Evolutionary conservation across 2,888 invertebrate species (phyloP), one percentile per base, ranked within the genome.

Genomic region (Pinctada fucata): DNA sequence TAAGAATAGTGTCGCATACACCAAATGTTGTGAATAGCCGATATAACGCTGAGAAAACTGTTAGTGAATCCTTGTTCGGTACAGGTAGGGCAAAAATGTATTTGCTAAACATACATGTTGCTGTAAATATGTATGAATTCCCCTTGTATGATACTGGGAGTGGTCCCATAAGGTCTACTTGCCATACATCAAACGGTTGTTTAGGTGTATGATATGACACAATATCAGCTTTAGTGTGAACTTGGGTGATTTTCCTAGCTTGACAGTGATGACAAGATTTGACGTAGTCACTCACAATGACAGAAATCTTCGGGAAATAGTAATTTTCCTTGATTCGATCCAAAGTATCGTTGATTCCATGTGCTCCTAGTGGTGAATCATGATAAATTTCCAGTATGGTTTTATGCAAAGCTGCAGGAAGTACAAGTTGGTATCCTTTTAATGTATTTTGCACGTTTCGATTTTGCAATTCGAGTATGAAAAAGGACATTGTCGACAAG

Each of bases 141-240:
- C 77, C 79, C 45, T 69, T 68, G 6, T 51, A 52, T 13, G 72
- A 69, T 2, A 51, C 50, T 31, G 80, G 77, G n/a, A 77, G 66
- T 45, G 82, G 81, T 10, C 79, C 81, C 72, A 79, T 80, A 13
- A 81, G n/a, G 64, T 84, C 84, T 50, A 82, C 77, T 64, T 81
- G 70, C 81, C 82, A 84, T 47, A 82, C 84, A 1, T 78, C 70
- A 71, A 82, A 84, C 48, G 80, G 80, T 6, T 50, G 71, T 8
- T 77, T 13, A 83, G 81, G 79, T 2, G 79, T 83, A 13, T 79
- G 79, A 63, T 81, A 81, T 16, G 82, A 67, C 10, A 70, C 51
- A 31, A 79, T 80, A 31, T 72, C 64, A 63, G 72, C 70, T 58
- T 81, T 73, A 2, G n/a, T 52, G n/a, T 75, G 72, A 4, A 67